These are phyloP conservation scores for Resseliella maxima DNA, from an alignment of 2,888 invertebrate species.

Conservation along the genomic window DNA sequence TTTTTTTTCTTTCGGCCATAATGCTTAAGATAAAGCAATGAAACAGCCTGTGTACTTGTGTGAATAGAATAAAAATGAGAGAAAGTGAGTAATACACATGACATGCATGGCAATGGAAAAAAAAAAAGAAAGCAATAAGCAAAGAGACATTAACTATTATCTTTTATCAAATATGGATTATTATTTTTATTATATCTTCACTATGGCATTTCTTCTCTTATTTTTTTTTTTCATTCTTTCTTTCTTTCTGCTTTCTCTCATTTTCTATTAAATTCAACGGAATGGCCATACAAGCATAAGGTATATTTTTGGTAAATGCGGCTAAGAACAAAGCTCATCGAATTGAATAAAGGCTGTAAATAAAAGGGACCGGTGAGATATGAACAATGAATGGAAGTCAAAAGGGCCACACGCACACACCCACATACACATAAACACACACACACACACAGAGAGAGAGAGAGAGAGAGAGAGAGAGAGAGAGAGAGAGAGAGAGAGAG, in stretches of 20 bases:
- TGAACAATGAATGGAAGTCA: neutral
- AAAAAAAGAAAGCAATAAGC: neutral
- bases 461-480: too few relatives aligned
- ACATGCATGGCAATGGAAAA: neutral
- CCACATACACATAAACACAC: neutral
- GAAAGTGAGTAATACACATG: neutral
- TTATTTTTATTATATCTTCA: constrained; percentile 37
- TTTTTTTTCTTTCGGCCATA: neutral
- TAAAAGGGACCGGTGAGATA: neutral
- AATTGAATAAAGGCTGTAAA: neutral
- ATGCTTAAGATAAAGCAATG: constrained; percentile 13
- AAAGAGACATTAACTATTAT: constrained; percentile 34
- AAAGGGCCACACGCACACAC: too few relatives aligned
- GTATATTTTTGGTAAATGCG: neutral
- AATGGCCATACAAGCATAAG: neutral
- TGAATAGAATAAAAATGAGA: neutral
- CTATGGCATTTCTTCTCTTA: neutral
- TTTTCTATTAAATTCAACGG: neutral
- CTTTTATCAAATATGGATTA: constrained; percentile 4
- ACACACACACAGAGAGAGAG: too few relatives aligned
- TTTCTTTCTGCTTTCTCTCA: too few relatives aligned
- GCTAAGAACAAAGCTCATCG: constrained; percentile 2
- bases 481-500: too few relatives aligned
- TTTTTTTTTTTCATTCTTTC: too few relatives aligned
- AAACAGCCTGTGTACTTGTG: too few relatives aligned